Evolutionary conservation across 2,888 invertebrate genomes (phyloP).

Genomic region (Meandrusa payeni): DNA sequence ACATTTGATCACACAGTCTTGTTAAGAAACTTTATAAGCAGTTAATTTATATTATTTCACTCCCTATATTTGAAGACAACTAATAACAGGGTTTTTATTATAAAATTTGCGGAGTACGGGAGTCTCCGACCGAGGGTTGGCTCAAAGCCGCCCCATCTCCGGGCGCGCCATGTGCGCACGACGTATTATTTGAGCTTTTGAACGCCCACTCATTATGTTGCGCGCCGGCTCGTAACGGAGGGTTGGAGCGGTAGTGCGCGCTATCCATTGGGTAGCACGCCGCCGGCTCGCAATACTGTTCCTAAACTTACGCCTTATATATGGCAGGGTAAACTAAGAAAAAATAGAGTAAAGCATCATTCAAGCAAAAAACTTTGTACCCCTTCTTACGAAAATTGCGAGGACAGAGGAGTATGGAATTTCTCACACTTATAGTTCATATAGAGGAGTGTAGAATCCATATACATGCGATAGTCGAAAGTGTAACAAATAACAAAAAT

Average conservation of each 20-base stretch:
- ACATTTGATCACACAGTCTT: too few species aligned
- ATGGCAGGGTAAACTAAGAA: too few species aligned
- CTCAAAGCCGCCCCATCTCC: slow-evolving; percentile 41
- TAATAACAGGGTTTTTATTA: slow-evolving; percentile 23
- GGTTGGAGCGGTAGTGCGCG: slow-evolving; percentile 13
- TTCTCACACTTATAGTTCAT: too few species aligned
- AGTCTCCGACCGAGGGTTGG: slow-evolving; percentile 38
- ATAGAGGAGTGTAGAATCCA: too few species aligned
- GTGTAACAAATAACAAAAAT: too few species aligned
- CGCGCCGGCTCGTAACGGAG: slow-evolving; percentile 23
- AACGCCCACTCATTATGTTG: slow-evolving; percentile 56
- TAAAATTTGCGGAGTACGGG: slow-evolving; percentile 33
- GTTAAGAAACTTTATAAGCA: slow-evolving; percentile 1
- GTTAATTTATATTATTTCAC: slow-evolving; percentile 14
- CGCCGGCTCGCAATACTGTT: too few species aligned
- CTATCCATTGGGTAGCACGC: not conserved
- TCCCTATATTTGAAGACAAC: slow-evolving; percentile 10
- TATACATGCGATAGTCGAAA: too few species aligned
- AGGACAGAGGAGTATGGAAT: too few species aligned
- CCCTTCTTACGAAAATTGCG: too few species aligned
- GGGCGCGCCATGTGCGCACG: slow-evolving; percentile 56
- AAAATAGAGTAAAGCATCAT: too few species aligned
- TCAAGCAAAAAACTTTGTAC: too few species aligned
- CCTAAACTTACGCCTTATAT: too few species aligned
- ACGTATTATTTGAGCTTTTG: slow-evolving; percentile 71